Conservation (phyloP, 2,888 invertebrate genomes). For the Leptothorax acervorum region DNA sequence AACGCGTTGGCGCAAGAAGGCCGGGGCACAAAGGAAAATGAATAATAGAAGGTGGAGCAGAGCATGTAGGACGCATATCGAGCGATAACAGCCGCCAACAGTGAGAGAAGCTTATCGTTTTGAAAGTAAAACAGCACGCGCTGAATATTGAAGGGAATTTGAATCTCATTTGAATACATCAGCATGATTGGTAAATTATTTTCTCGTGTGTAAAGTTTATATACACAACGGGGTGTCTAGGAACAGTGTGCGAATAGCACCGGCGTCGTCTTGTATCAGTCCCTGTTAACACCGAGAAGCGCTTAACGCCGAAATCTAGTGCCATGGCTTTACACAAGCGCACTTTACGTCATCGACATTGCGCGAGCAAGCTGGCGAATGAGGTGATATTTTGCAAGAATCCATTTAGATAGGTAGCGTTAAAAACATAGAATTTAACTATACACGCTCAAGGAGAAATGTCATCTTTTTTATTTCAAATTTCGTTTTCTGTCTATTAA, state of each 20-base stretch:
- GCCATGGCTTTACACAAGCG: conserved; percentile 35
- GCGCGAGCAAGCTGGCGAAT: not conserved
- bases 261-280: conserved; percentile 49
- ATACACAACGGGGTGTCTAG: conserved; percentile 10
- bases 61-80: conserved; percentile 58
- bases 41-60: conserved; percentile 56
- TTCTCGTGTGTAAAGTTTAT: conserved; percentile 47
- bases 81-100: conserved; percentile 45
- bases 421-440: not conserved
- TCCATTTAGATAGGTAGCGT: not conserved
- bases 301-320: conserved; percentile 62
- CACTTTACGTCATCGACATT: conserved; percentile 48
- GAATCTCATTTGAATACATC: conserved; percentile 63
- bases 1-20: conserved; percentile 44
- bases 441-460: not conserved
- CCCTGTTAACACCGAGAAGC: conserved; percentile 61
- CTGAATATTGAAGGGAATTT: conserved; percentile 56
- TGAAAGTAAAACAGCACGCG: conserved; percentile 53
- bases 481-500: not conserved
- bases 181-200: conserved; percentile 60
- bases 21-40: conserved; percentile 46
- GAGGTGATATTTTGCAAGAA: not conserved
- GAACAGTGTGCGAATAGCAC: conserved; percentile 31
- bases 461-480: not conserved
- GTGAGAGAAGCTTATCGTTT: conserved; percentile 58